Percentiles rank a stretch among this genome's conserved stretches.
Conservation (phyloP, 30 jellyfish, hydroid and myxozoan species). For the Hydractinia echinata region DNA sequence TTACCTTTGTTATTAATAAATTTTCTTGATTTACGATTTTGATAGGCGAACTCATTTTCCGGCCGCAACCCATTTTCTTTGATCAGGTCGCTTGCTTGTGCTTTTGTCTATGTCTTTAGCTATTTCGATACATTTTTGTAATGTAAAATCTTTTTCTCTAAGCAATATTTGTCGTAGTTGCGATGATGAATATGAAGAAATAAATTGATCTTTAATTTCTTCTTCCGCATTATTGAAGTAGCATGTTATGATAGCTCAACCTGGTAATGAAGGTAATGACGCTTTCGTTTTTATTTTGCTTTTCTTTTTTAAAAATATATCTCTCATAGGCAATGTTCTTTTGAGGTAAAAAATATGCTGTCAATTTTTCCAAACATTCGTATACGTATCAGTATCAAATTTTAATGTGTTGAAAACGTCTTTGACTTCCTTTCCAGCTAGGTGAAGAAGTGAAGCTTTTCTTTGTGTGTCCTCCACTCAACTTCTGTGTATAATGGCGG, state of each 20-base stretch:
- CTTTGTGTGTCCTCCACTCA: no score
- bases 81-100: not conserved
- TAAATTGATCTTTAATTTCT: not conserved
- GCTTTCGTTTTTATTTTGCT: not conserved
- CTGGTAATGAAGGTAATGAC: not conserved
- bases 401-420: constrained; percentile 19
- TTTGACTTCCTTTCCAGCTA: constrained; percentile 19
- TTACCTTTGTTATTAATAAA: no score
- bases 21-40: no score
- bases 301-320: not conserved
- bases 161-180: not conserved
- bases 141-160: not conserved
- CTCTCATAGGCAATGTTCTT: constrained; percentile 25
- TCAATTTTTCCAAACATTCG: not conserved
- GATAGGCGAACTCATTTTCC: no score
- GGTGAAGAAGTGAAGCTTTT: no score
- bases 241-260: not conserved
- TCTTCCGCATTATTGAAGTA: not conserved
- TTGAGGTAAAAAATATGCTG: constrained; percentile 6
- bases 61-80: no score
- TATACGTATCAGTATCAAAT: not conserved
- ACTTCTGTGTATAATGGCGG: no score
- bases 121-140: not conserved
- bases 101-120: not conserved
- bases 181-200: not conserved